A percentile compares a stretch with the other conserved stretches of the same genome.
phyloP scores from a whole-genome alignment of 1,140 invertebrate genomes.

The Zaprionus camerounensis region DNA sequence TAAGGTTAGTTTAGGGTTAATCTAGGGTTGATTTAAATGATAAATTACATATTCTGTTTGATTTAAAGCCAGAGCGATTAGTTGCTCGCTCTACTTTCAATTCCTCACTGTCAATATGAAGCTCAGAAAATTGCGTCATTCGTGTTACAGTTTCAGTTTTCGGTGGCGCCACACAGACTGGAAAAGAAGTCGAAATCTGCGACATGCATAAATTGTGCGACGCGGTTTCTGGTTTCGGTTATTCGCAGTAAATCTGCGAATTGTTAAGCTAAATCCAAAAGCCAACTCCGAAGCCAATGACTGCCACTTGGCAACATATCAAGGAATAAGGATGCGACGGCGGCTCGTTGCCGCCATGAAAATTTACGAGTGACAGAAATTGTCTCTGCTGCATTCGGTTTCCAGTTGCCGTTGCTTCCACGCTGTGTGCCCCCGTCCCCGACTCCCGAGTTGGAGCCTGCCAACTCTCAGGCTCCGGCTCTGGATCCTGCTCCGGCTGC shows the following conservation, averaged over 20 bases:
- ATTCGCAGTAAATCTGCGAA: conserved; percentile 63
- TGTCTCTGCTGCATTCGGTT: conserved; percentile 65
- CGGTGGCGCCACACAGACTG: conserved; percentile 58
- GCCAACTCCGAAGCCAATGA: conserved; percentile 69
- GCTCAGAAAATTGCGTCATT: conserved; percentile 51
- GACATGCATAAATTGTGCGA: conserved; percentile 70
- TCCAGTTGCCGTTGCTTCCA: conserved; percentile 17
- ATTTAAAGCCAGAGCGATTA: neutral
- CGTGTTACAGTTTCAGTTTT: conserved; percentile 21
- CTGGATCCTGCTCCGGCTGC: neutral
- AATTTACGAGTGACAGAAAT: conserved; percentile 80
- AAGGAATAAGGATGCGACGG: conserved; percentile 63
- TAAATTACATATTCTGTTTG: neutral
- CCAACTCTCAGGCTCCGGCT: neutral
- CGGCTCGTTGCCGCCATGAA: conserved; percentile 73
- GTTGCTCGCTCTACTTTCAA: conserved; percentile 4
- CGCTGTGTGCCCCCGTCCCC: neutral
- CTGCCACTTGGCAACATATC: conserved; percentile 76
- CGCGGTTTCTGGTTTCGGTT: conserved; percentile 51
- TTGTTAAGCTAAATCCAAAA: conserved; percentile 72
- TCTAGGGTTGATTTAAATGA: too few species aligned
- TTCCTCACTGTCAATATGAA: conserved; percentile 39
- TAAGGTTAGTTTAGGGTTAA: too few species aligned
- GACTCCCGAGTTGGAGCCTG: neutral
- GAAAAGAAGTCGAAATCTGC: conserved; percentile 53